Evolutionary conservation across 2,888 invertebrate genomes (phyloP).

Genomic region (Sicus ferrugineus): DNA sequence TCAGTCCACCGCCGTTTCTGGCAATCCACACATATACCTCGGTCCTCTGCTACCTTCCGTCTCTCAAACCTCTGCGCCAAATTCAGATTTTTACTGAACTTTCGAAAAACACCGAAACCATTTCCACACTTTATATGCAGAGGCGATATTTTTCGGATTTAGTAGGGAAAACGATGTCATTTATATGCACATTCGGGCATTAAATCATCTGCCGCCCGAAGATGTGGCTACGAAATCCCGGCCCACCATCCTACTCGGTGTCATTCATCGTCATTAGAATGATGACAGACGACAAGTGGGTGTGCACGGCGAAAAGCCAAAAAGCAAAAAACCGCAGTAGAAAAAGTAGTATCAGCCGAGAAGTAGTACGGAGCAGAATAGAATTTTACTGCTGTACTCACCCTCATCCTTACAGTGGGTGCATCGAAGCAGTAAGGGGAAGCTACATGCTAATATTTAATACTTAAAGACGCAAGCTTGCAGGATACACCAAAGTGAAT

Average conservation of each 20-base stretch:
- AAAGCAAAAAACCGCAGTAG: neutral
- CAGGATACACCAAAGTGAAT: no score
- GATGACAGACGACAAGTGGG: slow-evolving; percentile 30
- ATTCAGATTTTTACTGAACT: slow-evolving; percentile 17
- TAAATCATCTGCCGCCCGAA: slow-evolving; percentile 45
- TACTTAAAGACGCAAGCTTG: no score
- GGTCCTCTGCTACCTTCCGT: neutral
- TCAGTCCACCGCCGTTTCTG: neutral
- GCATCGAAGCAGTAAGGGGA: no score
- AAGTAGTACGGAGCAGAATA: no score
- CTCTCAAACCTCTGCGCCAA: neutral
- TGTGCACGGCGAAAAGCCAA: neutral
- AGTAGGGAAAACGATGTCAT: slow-evolving; percentile 46
- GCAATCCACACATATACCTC: no score
- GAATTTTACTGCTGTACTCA: no score
- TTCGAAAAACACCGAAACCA: slow-evolving; percentile 24
- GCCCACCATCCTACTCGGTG: slow-evolving; percentile 46
- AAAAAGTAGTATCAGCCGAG: no score
- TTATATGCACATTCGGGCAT: slow-evolving; percentile 49
- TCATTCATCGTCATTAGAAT: slow-evolving; percentile 47
- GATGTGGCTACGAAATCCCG: slow-evolving; percentile 37
- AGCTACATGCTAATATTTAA: no score
- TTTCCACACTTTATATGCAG: slow-evolving; percentile 30
- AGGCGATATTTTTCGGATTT: slow-evolving; percentile 37
- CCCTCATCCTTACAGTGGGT: no score